Conservation (phyloP, 2,113 vertebrate species). For the Heterocephalus glaber region DNA sequence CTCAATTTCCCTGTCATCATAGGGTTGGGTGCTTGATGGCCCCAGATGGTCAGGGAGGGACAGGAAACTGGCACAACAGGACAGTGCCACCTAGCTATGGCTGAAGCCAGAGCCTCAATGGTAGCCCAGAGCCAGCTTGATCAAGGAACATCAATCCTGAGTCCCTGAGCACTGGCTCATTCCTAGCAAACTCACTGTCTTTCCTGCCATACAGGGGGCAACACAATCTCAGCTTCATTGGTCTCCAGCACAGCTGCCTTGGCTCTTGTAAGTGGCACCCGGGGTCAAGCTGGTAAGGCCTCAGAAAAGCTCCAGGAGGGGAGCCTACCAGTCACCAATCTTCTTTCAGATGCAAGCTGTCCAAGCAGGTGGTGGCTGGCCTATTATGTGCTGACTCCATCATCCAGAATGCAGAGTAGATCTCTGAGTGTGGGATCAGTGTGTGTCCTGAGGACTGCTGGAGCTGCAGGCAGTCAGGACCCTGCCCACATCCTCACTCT, state of each 20-base stretch:
- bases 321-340: background rate
- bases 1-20: background rate
- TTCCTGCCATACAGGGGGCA: background rate
- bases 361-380: background rate
- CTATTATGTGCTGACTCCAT: fast-evolving
- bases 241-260: background rate
- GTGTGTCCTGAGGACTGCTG: background rate
- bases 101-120: background rate
- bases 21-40: background rate
- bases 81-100: constrained; percentile 13
- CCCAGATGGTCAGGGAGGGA: background rate
- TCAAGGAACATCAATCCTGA: background rate
- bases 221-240: background rate
- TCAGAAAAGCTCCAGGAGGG: background rate
- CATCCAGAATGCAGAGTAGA: background rate
- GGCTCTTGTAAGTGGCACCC: background rate
- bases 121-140: background rate
- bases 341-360: background rate
- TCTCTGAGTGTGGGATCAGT: background rate
- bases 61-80: background rate
- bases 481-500: background rate
- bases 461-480: background rate
- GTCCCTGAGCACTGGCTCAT: background rate
- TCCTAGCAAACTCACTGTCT: background rate
- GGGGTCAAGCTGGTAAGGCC: background rate